Evolutionary conservation across 2,888 invertebrate genomes (phyloP).

Genomic region (Trissolcus brochymenae): DNA sequence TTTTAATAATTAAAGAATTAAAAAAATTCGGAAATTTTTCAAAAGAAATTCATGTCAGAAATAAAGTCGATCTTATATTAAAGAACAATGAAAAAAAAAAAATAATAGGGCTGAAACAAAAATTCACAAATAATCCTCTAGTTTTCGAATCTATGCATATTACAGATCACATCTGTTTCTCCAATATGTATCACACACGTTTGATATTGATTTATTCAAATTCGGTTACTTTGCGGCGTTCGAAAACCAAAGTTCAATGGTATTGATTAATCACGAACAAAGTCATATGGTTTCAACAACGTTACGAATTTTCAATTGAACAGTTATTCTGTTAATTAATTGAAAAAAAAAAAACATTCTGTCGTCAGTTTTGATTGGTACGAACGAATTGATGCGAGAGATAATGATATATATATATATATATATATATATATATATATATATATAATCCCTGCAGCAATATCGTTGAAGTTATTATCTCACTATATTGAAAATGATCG

Average conservation of each 20-base stretch:
- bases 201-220: slow-evolving; percentile 20
- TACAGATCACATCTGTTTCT: slow-evolving; percentile 9
- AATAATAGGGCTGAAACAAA: no score
- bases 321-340: not conserved
- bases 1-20: no score
- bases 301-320: not conserved
- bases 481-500: slow-evolving; percentile 5
- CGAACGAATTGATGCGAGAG: not conserved
- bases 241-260: slow-evolving; percentile 17
- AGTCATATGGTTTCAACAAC: slow-evolving; percentile 3
- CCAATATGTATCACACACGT: not conserved
- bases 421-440: not conserved
- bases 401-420: not conserved
- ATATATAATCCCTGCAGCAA: not conserved
- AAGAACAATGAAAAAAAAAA: no score
- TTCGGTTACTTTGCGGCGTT: slow-evolving; percentile 12
- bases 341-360: not conserved
- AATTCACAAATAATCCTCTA: slow-evolving; percentile 1
- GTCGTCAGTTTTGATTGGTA: not conserved
- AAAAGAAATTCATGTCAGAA: no score
- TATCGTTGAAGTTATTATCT: slow-evolving; percentile 13
- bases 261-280: slow-evolving; percentile 16
- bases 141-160: slow-evolving; percentile 13
- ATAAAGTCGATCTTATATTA: no score
- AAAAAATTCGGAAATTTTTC: no score